Percentiles rank a stretch among this genome's conserved stretches.
Evolutionary conservation across 2,888 invertebrate genomes (phyloP).

Genomic region (Orchesella flavescens): DNA sequence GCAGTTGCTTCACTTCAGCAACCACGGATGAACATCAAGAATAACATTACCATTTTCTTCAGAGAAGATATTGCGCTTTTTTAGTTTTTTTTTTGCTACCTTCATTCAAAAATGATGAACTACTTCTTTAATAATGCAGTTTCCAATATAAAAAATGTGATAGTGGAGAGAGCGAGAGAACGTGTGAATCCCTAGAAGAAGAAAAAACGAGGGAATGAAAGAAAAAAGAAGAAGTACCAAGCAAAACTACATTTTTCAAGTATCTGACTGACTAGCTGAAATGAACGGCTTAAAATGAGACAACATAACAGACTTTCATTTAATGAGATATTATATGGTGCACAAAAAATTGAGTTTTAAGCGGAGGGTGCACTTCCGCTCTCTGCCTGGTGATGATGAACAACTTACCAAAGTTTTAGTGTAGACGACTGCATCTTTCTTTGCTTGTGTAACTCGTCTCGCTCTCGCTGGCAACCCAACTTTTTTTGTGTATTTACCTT

Average conservation of each 20-base stretch:
- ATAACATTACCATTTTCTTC: background rate
- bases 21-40: too few species aligned
- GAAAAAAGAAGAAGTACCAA: too few species aligned
- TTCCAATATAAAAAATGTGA: slow-evolving; percentile 14
- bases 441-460: background rate
- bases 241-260: background rate
- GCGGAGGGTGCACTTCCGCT: slow-evolving; percentile 64
- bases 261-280: slow-evolving; percentile 27
- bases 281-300: slow-evolving; percentile 38
- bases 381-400: slow-evolving; percentile 46
- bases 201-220: too few species aligned
- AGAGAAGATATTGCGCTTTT: slow-evolving; percentile 6
- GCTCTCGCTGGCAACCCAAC: background rate
- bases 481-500: slow-evolving; percentile 51
- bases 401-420: background rate
- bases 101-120: slow-evolving; percentile 25
- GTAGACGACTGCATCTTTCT: background rate
- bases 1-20: too few species aligned
- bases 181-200: slow-evolving; percentile 42
- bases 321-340: slow-evolving; percentile 37
- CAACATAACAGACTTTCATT: slow-evolving; percentile 40
- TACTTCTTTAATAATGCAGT: slow-evolving; percentile 36
- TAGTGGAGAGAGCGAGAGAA: slow-evolving; percentile 44
- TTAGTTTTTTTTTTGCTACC: slow-evolving; percentile 6
- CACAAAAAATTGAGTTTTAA: slow-evolving; percentile 31